phyloP scores from a whole-genome alignment of 1,140 invertebrate genomes.

The Samia ricini region DNA sequence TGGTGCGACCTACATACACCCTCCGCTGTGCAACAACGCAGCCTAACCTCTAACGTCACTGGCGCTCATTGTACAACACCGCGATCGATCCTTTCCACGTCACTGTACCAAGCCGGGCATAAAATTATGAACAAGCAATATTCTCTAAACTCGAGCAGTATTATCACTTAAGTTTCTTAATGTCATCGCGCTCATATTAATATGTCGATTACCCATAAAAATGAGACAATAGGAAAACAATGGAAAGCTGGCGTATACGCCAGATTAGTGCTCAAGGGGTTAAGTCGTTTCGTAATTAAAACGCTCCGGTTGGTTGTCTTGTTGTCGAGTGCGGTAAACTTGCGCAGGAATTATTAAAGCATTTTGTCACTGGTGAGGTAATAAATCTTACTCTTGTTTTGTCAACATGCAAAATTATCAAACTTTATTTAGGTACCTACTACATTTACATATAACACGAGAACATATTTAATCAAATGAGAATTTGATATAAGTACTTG shows the following conservation, averaged over 20 bases:
- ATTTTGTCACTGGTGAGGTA: constrained; percentile 18
- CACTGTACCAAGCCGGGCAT: constrained; percentile 33
- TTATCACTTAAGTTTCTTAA: constrained; percentile 49
- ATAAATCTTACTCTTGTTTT: constrained; percentile 2
- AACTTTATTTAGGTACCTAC: too few relatives aligned
- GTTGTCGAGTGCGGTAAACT: constrained; percentile 25
- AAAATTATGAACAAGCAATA: constrained; percentile 51
- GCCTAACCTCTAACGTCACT: not conserved
- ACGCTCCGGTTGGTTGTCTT: constrained; percentile 30
- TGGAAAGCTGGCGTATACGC: too few relatives aligned
- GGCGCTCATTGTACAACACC: constrained; percentile 44
- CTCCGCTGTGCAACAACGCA: constrained; percentile 3
- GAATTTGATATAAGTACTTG: too few relatives aligned
- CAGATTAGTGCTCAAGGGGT: too few relatives aligned
- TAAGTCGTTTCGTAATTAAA: constrained; percentile 34
- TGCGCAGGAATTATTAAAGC: constrained; percentile 30
- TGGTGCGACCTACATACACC: constrained; percentile 62
- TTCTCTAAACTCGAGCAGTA: constrained; percentile 40
- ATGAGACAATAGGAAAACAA: too few relatives aligned
- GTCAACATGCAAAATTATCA: not conserved
- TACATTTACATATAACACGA: too few relatives aligned
- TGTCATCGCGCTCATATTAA: constrained; percentile 33
- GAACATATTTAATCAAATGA: too few relatives aligned
- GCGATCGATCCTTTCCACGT: constrained; percentile 52
- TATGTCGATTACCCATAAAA: too few relatives aligned